Percentiles rank a stretch among this genome's conserved stretches.
Evolutionary conservation across 2,888 invertebrate species (phyloP).

Genomic region (Ornithoptera priamus): DNA sequence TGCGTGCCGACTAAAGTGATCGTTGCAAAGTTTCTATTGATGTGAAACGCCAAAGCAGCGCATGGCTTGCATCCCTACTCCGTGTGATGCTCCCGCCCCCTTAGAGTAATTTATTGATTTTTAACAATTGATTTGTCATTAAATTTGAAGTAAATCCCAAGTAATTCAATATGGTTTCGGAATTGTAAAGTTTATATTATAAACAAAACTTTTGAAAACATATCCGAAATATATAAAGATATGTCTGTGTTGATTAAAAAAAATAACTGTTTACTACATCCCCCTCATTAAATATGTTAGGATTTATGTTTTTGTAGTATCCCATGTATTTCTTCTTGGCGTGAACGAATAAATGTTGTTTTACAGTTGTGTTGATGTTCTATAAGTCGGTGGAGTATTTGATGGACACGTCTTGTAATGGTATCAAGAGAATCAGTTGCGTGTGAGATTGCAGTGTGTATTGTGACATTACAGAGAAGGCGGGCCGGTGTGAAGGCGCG

Average conservation of each 20-base stretch:
- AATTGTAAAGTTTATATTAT: not conserved
- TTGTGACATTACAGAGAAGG: slow-evolving; percentile 58
- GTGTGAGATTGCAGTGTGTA: slow-evolving; percentile 2
- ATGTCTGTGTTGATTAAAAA: too few species aligned
- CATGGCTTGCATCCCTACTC: slow-evolving; percentile 27
- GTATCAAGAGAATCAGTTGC: not conserved
- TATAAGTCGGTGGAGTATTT: not conserved
- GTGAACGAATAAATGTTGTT: too few species aligned
- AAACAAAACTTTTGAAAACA: not conserved
- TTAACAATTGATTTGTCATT: slow-evolving; percentile 2
- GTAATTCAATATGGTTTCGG: too few species aligned
- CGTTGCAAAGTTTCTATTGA: slow-evolving; percentile 10
- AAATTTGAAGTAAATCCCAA: not conserved
- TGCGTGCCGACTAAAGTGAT: slow-evolving; percentile 14
- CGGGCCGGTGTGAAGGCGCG: slow-evolving; percentile 55
- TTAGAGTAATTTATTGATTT: slow-evolving; percentile 10
- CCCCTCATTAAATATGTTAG: too few species aligned
- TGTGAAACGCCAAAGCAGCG: slow-evolving; percentile 12
- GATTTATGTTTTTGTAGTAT: too few species aligned
- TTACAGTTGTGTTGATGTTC: not conserved
- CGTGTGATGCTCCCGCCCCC: slow-evolving; percentile 13
- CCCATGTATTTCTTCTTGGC: too few species aligned
- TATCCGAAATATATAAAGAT: too few species aligned
- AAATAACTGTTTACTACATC: too few species aligned
- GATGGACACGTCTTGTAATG: not conserved